Base-by-base conservation (phyloP, 2,888 invertebrate species). In the Macrosiphum euphorbiae region DNA sequence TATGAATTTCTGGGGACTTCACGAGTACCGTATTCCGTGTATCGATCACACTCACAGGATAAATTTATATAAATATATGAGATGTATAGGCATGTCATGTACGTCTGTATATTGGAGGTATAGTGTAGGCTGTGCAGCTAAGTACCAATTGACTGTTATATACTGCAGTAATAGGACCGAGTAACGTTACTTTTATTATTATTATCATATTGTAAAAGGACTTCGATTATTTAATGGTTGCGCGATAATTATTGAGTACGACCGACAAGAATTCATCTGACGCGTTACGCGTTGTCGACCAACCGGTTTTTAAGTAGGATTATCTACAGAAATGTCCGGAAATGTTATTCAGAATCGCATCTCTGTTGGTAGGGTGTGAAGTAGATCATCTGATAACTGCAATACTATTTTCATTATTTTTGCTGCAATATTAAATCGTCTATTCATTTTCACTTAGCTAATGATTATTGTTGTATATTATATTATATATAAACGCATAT, bases 301-400 rank as follows among this genome's bases (percentile, higher is more conserved):
- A 89, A 89, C 89, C 89, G 89, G 89, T 89, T 89, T 89, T 26
- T 67, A 89, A 89, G 89, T 67, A 67, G 67, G 61, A 61, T 58
- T 44, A 52, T 55, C 88, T 26, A 35, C 52, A 88, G 52, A 88
- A 52, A 88, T 87, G 26, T 85, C 88, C 52, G 88, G 88, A 88
- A 88, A 88, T 88, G 52, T 24, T 10, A 52, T 88, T 52, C 52
- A 0, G n/a, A 35, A 88, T 88, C 20, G 35, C 16, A 52, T 85
- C n/a, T 67, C 67, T n/a, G n/a, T 16, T 10, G 8, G 67, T 67
- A 85, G 85, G 44, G 85, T 47, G 85, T 85, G 47, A 85, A 85
- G 44, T 85, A 67, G n/a, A 85, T 85, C 85, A 28, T 44, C 44
- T 26, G 47, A 47, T 13, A 88, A 5, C 28, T 88, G 35, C 35